These are phyloP conservation scores for Gasterosteus aculeatus DNA, from an alignment of 2,113 vertebrate species.

Conservation along the genomic window DNA sequence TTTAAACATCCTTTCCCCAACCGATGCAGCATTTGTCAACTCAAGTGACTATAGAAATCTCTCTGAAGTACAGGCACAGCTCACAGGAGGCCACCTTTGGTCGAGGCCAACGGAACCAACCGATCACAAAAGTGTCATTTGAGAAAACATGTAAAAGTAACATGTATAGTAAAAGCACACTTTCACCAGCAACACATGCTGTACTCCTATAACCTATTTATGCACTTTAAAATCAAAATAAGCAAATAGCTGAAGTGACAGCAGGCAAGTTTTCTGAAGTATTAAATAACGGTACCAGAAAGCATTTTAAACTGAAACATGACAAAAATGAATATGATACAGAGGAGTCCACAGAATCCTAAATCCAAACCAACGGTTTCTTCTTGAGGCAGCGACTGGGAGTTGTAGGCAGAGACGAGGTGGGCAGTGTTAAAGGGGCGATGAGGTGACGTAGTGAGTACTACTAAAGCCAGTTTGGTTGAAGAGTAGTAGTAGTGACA, in stretches of 20 bases:
- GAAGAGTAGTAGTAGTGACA: conserved; percentile 74
- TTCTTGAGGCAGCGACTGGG: conserved; percentile 54
- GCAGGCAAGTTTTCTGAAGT: conserved; percentile 45
- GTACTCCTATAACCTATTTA: conserved; percentile 41
- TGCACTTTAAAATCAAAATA: conserved; percentile 51
- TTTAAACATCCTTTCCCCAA: conserved; percentile 55
- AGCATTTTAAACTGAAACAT: conserved; percentile 53
- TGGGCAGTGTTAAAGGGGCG: conserved; percentile 68
- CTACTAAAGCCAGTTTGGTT: conserved; percentile 69
- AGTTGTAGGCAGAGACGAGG: conserved; percentile 53
- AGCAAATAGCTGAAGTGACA: conserved; percentile 43
- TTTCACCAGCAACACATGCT: conserved; percentile 52
- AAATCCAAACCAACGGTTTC: conserved; percentile 64
- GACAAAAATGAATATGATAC: conserved; percentile 73
- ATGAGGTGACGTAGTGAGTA: conserved; percentile 67
- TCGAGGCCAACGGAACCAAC: conserved; percentile 48
- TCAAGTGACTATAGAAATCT: conserved; percentile 49
- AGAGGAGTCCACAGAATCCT: conserved; percentile 55
- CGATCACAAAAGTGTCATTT: conserved; percentile 43
- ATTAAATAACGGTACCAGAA: conserved; percentile 67
- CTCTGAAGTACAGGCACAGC: conserved; percentile 72
- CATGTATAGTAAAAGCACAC: conserved; percentile 53
- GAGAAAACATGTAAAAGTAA: conserved; percentile 26
- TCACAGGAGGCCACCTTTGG: conserved; percentile 77
- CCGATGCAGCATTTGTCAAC: conserved; percentile 57